These are phyloP conservation scores for Archocentrus centrarchus DNA, from an alignment of 2,113 vertebrate species.

Conservation along the genomic window DNA sequence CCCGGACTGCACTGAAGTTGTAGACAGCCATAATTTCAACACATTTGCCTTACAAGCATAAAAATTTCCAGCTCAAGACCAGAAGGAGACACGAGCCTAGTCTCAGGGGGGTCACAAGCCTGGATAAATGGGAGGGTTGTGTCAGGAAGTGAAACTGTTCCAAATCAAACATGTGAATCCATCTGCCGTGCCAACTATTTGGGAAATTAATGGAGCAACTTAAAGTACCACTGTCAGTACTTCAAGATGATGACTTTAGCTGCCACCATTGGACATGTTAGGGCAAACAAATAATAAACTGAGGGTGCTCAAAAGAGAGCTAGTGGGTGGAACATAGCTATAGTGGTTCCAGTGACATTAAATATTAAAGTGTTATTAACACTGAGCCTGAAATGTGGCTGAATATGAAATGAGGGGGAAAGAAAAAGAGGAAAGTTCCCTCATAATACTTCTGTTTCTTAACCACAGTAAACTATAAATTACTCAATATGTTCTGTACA, in stretches of 20 bases:
- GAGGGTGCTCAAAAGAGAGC: background rate
- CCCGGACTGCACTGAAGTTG: background rate
- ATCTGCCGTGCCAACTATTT: background rate
- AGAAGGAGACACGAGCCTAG: background rate
- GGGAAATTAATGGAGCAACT: background rate
- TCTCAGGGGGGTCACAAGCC: background rate
- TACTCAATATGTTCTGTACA: conserved; percentile 43
- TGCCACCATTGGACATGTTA: background rate
- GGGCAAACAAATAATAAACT: background rate
- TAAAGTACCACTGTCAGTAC: background rate
- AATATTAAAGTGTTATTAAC: background rate
- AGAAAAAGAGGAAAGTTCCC: conserved; percentile 38
- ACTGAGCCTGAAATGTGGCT: background rate
- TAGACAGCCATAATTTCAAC: background rate
- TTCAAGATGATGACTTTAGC: background rate
- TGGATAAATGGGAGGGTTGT: background rate
- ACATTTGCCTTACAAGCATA: background rate
- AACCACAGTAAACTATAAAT: conserved; percentile 37
- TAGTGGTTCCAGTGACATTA: conserved; percentile 13
- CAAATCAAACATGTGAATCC: background rate
- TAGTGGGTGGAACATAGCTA: background rate
- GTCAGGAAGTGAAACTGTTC: background rate
- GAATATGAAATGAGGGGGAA: conserved; percentile 26
- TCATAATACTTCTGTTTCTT: conserved; percentile 54
- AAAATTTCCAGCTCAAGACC: background rate